Conservation (phyloP, 2,888 invertebrate species). For the Melieria crassipennis region DNA sequence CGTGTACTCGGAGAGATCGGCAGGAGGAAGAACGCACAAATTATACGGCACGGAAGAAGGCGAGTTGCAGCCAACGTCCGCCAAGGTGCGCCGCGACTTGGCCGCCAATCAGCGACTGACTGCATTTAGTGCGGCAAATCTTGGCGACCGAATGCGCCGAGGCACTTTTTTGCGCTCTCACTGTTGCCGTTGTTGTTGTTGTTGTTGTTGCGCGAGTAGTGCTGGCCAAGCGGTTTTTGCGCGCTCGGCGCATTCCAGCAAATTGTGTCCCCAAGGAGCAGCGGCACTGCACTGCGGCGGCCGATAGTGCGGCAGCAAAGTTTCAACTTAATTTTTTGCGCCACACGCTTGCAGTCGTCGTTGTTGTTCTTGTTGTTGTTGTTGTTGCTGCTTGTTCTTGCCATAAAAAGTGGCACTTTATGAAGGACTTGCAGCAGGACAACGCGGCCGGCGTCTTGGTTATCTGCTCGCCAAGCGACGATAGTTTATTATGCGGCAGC, state of each 20-base stretch:
- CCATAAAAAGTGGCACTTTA: slow-evolving; percentile 1
- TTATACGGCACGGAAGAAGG: not conserved
- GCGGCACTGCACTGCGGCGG: no score
- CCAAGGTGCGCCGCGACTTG: slow-evolving; percentile 19
- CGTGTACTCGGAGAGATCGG: not conserved
- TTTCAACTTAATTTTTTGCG: no score
- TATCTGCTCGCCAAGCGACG: not conserved
- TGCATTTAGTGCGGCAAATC: slow-evolving; percentile 44
- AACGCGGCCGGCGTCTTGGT: no score
- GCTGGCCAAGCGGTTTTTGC: no score
- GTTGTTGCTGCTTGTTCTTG: not conserved
- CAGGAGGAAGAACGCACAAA: not conserved
- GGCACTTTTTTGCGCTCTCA: not conserved
- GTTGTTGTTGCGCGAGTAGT: not conserved
- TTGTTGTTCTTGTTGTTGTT: no score
- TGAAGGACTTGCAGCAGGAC: slow-evolving; percentile 14
- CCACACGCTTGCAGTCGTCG: no score
- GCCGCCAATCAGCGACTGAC: slow-evolving; percentile 41
- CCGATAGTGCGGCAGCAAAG: no score
- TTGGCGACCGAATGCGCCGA: slow-evolving; percentile 17
- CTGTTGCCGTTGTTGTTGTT: not conserved
- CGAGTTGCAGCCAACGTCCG: not conserved
- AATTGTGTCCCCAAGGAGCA: slow-evolving; percentile 21
- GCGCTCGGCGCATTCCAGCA: not conserved
- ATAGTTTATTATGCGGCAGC: not conserved